phyloP scores from a whole-genome alignment of 2,888 invertebrate genomes.

The Herminia tarsipennalis region DNA sequence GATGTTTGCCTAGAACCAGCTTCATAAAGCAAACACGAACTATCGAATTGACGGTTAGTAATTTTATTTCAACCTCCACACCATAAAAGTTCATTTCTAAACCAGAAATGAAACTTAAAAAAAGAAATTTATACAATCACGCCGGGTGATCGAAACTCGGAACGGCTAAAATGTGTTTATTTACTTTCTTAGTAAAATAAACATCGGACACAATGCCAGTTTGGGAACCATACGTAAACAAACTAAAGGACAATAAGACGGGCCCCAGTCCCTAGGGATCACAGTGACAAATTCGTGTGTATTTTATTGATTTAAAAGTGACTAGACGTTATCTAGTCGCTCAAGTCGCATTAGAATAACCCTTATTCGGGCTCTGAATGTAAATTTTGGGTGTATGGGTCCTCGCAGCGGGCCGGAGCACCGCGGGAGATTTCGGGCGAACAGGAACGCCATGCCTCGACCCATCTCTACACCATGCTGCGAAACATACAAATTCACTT shows the following conservation, averaged over 20 bases:
- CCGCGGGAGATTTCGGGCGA: constrained; percentile 65
- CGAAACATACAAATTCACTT: constrained; percentile 82
- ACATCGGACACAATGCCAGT: constrained; percentile 41
- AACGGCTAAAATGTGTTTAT: constrained; percentile 29
- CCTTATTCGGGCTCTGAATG: constrained; percentile 68
- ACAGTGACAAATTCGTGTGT: constrained; percentile 59
- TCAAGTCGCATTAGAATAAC: constrained; percentile 53
- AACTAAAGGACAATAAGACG: constrained; percentile 47
- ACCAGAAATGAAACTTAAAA: constrained; percentile 16
- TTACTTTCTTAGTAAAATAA: constrained; percentile 44
- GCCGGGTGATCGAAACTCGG: constrained; percentile 27
- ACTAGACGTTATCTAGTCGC: constrained; percentile 59
- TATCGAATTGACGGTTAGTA: constrained; percentile 20
- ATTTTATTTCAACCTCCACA: constrained; percentile 11
- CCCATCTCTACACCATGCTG: constrained; percentile 77
- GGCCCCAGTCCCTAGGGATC: constrained; percentile 49
- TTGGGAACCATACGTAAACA: constrained; percentile 56
- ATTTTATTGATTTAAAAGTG: constrained; percentile 65
- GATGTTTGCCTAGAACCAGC: constrained; percentile 66
- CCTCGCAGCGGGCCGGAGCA: constrained; percentile 60
- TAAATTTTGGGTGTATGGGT: constrained; percentile 73
- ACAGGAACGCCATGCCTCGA: constrained; percentile 66
- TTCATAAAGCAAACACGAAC: constrained; percentile 57
- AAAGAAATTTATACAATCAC: constrained; percentile 30
- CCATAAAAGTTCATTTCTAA: constrained; percentile 15